Evolutionary conservation across 2,888 invertebrate genomes (phyloP).

Genomic region (Megalurothrips usitatus): DNA sequence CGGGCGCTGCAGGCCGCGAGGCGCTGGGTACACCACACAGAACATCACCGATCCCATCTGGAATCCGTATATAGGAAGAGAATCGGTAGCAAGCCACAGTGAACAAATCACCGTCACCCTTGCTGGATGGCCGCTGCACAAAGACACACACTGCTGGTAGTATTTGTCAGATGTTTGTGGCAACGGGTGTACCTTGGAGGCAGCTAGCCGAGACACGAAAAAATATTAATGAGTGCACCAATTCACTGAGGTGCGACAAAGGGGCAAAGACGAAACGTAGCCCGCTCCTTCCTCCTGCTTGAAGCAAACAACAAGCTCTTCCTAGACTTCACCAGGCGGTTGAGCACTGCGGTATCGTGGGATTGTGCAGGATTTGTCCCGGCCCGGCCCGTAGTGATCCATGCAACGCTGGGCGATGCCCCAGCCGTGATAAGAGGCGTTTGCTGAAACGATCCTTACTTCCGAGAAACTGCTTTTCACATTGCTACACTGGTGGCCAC

Average conservation of each 20-base stretch:
- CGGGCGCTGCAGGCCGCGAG: neutral
- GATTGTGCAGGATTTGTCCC: conserved; percentile 8
- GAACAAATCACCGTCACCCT: conserved; percentile 1
- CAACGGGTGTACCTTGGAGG: no score
- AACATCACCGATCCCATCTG: neutral
- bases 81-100: neutral
- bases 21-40: neutral
- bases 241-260: no score
- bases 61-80: conserved; percentile 6
- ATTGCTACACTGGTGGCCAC: conserved; percentile 17
- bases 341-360: neutral
- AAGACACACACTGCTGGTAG: no score
- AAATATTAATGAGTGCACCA: no score
- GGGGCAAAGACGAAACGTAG: no score
- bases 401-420: conserved; percentile 12
- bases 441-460: conserved; percentile 24
- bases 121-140: no score
- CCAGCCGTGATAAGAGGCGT: conserved; percentile 18
- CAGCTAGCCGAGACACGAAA: no score
- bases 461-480: conserved; percentile 24
- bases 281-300: neutral
- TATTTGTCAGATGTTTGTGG: no score
- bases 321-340: neutral
- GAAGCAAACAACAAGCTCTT: neutral
- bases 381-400: neutral